Evolutionary conservation across 2,888 invertebrate species (phyloP).

Genomic region (Phymatocera aterrima): DNA sequence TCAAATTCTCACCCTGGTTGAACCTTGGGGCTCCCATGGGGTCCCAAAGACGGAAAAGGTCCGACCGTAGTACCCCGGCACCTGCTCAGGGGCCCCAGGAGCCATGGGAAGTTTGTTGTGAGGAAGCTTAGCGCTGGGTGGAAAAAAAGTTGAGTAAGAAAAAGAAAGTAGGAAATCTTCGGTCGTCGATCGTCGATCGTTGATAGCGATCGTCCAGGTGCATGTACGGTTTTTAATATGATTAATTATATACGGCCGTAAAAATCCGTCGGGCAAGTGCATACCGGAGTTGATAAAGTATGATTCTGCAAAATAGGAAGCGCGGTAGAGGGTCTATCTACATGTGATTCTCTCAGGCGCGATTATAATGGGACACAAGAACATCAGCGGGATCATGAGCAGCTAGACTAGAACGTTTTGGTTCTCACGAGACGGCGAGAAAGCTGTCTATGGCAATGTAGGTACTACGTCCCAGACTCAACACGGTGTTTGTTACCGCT

Average conservation of each 20-base stretch:
- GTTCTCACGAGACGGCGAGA: slow-evolving; percentile 73
- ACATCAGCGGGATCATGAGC: slow-evolving; percentile 18
- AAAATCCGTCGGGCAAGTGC: background rate
- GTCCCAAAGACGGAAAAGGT: slow-evolving; percentile 44
- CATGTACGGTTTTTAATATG: no score
- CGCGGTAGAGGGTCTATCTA: background rate
- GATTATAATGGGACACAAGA: slow-evolving; percentile 28
- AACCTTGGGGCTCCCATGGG: slow-evolving; percentile 40
- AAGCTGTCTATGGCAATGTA: slow-evolving; percentile 55
- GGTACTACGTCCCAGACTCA: background rate
- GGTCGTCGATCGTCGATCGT: slow-evolving; percentile 18
- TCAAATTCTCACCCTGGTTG: slow-evolving; percentile 41
- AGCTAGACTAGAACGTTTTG: slow-evolving; percentile 35
- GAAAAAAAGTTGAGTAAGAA: slow-evolving; percentile 2
- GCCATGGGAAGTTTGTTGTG: slow-evolving; percentile 33
- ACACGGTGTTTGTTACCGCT: slow-evolving; percentile 5
- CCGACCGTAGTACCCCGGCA: slow-evolving; percentile 6
- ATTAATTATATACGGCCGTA: background rate
- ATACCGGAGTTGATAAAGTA: background rate
- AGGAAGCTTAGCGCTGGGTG: background rate
- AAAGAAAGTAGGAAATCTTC: background rate
- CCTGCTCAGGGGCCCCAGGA: slow-evolving; percentile 7
- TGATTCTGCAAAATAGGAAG: background rate
- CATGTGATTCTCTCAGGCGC: slow-evolving; percentile 7
- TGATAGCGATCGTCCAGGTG: slow-evolving; percentile 20